Base-by-base conservation (phyloP, 2,797 vertebrate genomes). In the Eulemur albifrons region DNA sequence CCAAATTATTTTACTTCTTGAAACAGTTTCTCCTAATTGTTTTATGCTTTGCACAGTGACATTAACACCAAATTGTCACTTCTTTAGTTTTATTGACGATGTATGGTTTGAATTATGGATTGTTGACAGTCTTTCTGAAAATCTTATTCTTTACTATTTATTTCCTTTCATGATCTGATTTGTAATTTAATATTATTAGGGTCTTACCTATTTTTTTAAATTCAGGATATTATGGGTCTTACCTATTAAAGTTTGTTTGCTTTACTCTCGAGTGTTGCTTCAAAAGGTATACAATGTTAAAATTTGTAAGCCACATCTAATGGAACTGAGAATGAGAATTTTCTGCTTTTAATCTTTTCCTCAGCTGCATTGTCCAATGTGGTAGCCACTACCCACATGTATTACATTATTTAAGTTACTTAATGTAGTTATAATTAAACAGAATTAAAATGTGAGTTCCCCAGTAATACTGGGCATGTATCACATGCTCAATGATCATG, bases 11-110 rank as follows among this genome's bases (percentile, higher is more conserved):
- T 96, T 87, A 93, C 79, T 88, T 80, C 94, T 94, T 88, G 32
- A 95, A 97, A 93, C 45, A 82, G 50, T 89, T 94, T 90, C 72
- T 95, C 54, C 90, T 97, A 95, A 97, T 96, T 92, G 88, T 95
- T 96, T 89, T 59, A 73, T 82, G 72, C 63, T 91, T 85, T 95
- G 50, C 87, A 95, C n/a, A 70, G 40, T 67, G 25, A 92, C 61
- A 95, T 95, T 95, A 97, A 95, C 35, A 43, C 43, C 84, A 93
- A 95, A 95, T 30, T 95, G 76, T 84, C 45, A 81, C 67, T 87
- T 67, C 69, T 54, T 91, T 67, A 27, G n/a, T 70, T 95, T 95
- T 91, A 73, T 38, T 93, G 93, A 81, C 69, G 90, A 76, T 84
- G 43, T 25, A 75, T 82, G 52, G 40, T 86, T 96, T 94, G 92